These are phyloP conservation scores for Gymnothorax javanicus DNA, from an alignment of 2,797 vertebrate species.

Conservation along the genomic window DNA sequence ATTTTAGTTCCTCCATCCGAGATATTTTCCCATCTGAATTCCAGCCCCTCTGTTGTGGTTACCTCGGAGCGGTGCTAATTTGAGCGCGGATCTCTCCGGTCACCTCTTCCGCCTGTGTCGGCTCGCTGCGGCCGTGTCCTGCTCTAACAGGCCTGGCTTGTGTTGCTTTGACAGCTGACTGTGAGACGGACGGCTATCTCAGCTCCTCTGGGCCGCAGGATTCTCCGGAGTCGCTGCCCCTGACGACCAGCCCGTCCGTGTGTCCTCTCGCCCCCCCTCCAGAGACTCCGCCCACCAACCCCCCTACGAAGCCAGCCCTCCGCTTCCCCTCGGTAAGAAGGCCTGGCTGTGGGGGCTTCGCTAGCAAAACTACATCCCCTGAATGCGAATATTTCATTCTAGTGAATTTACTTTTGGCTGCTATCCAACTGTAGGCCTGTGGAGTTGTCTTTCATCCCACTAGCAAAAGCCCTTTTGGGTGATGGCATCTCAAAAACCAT, in stretches of 20 bases:
- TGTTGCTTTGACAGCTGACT: conserved; percentile 84
- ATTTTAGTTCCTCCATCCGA: neutral
- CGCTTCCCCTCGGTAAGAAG: conserved; percentile 78
- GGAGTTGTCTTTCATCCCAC: too few relatives aligned
- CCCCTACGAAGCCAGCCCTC: conserved; percentile 41
- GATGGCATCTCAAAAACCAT: neutral
- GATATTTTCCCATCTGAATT: neutral
- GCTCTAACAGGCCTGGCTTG: conserved; percentile 52
- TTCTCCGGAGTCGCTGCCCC: conserved; percentile 61
- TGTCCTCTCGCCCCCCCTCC: conserved; percentile 25
- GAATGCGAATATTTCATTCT: too few relatives aligned
- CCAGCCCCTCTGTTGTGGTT: conserved; percentile 14
- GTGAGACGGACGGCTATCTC: conserved; percentile 91
- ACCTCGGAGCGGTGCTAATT: neutral
- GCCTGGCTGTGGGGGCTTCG: neutral
- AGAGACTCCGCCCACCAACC: neutral
- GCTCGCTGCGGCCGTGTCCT: conserved; percentile 42
- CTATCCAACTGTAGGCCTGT: too few relatives aligned
- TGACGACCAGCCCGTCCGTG: neutral
- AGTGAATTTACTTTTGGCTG: too few relatives aligned
- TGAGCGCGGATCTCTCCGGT: neutral
- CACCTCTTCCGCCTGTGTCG: neutral
- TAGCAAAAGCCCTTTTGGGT: too few relatives aligned
- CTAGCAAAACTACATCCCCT: too few relatives aligned
- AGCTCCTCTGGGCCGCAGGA: conserved; percentile 91